phyloP scores from a whole-genome alignment of 2,797 vertebrate species.

The Falco biarmicus region DNA sequence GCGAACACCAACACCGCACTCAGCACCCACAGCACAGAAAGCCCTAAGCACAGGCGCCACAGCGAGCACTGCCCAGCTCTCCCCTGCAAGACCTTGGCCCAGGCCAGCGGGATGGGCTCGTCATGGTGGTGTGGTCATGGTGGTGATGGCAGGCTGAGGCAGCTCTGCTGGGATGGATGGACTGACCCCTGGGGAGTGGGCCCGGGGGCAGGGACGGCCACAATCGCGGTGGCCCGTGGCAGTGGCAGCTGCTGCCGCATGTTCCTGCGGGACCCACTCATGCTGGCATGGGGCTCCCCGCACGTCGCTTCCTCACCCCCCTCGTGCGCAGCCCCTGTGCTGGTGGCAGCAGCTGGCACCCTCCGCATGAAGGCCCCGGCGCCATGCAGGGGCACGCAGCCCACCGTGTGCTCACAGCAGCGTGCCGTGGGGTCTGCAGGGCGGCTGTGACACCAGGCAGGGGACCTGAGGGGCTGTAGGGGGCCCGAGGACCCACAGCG shows the following conservation, averaged over 20 bases:
- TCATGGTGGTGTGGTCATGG: not conserved
- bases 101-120: no score
- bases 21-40: not conserved
- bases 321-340: no score
- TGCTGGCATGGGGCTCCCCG: not conserved
- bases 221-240: no score
- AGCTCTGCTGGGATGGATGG: not conserved
- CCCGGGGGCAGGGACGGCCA: not conserved
- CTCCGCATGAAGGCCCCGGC: not conserved
- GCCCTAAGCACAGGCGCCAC: no score
- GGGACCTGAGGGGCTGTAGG: not conserved
- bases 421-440: not conserved
- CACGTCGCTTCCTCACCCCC: not conserved
- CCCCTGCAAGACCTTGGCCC: not conserved
- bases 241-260: no score
- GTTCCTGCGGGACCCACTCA: no score
- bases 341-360: accelerated
- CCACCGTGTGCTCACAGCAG: not conserved
- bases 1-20: not conserved
- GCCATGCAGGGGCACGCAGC: not conserved
- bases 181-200: not conserved
- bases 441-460: not conserved
- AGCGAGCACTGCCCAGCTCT: not conserved
- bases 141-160: no score
- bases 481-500: not conserved